Evolutionary conservation across 2,797 vertebrate genomes (phyloP).

Genomic region (Lepilemur septentrionalis): DNA sequence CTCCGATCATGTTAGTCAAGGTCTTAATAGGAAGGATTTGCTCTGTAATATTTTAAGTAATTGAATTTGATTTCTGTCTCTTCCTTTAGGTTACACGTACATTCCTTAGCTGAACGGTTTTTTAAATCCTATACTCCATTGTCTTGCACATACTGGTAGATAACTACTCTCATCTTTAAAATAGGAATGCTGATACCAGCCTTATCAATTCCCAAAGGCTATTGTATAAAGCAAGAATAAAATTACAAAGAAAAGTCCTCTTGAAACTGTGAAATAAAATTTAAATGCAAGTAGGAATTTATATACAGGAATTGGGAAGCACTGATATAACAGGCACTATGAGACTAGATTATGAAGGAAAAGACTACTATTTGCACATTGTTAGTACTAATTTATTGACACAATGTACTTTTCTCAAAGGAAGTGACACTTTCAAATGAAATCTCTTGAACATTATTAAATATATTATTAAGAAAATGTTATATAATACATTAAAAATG

Average conservation of each 20-base stretch:
- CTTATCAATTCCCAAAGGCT: neutral
- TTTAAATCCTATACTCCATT: neutral
- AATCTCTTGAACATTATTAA: neutral
- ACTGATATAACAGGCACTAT: neutral
- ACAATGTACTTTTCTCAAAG: neutral
- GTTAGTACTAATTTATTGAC: neutral
- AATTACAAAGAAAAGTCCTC: neutral
- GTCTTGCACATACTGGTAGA: neutral
- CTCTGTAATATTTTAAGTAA: neutral
- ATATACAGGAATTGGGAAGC: neutral
- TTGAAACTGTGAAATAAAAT: slow-evolving; percentile 10
- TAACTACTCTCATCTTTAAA: neutral
- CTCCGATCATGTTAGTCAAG: neutral
- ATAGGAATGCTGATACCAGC: neutral
- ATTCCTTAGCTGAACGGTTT: neutral
- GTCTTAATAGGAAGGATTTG: neutral
- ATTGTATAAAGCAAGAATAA: neutral
- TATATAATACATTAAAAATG: neutral
- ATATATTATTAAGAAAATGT: neutral
- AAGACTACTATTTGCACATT: neutral
- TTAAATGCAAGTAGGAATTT: neutral
- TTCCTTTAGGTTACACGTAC: neutral
- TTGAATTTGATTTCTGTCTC: neutral
- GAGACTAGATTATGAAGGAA: neutral
- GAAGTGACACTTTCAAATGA: neutral